Conservation (phyloP, 2,113 vertebrate genomes). For the Alaudala cheleensis region DNA sequence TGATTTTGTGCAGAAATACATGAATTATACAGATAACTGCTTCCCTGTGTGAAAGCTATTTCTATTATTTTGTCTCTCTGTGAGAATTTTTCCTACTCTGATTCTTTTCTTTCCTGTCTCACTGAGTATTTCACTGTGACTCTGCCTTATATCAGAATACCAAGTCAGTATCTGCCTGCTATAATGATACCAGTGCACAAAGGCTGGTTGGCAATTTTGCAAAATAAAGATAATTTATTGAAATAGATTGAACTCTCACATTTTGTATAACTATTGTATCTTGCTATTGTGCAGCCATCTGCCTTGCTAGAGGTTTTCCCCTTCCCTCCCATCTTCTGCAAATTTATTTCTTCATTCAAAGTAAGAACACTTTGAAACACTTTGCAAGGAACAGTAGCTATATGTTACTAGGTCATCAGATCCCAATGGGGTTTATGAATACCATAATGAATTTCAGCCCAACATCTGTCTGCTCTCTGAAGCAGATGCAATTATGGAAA, state of each 20-base stretch:
- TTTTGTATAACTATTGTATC: neutral
- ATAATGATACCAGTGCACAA: rapidly evolving
- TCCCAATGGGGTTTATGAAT: constrained; percentile 37
- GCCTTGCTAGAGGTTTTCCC: neutral
- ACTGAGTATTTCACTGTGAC: neutral
- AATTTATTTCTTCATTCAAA: constrained; percentile 22
- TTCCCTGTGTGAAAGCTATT: neutral
- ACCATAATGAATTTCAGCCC: constrained; percentile 56
- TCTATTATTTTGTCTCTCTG: neutral
- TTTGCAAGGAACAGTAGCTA: constrained; percentile 30
- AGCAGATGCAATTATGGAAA: constrained; percentile 47
- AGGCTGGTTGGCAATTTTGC: neutral
- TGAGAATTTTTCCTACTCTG: neutral
- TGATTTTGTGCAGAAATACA: neutral
- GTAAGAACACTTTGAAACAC: neutral
- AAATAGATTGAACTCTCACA: neutral
- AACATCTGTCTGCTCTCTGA: constrained; percentile 59
- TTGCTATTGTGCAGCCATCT: neutral
- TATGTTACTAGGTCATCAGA: constrained; percentile 57
- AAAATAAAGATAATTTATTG: neutral
- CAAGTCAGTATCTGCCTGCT: neutral
- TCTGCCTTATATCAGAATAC: neutral
- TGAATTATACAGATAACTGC: neutral
- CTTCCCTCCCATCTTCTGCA: neutral
- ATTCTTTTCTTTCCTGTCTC: neutral